Conservation (phyloP, 2,797 vertebrate genomes). For the Holocentrus rufus region DNA sequence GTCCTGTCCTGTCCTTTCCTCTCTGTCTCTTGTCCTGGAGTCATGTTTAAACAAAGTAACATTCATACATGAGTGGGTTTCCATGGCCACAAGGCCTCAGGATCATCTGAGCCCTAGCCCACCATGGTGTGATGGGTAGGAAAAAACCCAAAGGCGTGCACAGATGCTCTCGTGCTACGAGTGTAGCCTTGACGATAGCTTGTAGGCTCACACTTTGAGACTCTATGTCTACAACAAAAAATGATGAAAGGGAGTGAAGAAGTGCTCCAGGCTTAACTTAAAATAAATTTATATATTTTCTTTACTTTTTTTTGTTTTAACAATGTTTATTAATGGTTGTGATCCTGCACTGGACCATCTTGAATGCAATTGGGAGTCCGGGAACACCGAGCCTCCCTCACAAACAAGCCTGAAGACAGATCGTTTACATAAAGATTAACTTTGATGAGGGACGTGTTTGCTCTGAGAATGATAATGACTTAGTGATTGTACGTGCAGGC, state of each 20-base stretch:
- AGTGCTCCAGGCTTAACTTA: slow-evolving; percentile 69
- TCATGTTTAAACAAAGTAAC: slow-evolving; percentile 79
- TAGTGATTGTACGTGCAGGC: slow-evolving; percentile 44
- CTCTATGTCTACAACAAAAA: slow-evolving; percentile 53
- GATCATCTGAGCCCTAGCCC: slow-evolving; percentile 71
- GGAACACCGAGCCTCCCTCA: slow-evolving; percentile 37
- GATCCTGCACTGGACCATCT: slow-evolving; percentile 27
- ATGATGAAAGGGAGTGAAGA: slow-evolving; percentile 37
- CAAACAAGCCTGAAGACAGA: slow-evolving; percentile 59
- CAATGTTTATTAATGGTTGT: slow-evolving; percentile 57
- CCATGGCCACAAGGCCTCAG: slow-evolving; percentile 74
- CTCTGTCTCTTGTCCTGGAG: slow-evolving; percentile 66
- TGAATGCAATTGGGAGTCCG: slow-evolving; percentile 40
- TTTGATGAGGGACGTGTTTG: slow-evolving; percentile 59
- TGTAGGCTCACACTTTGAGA: slow-evolving; percentile 63
- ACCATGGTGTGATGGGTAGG: slow-evolving; percentile 73
- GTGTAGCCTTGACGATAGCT: slow-evolving; percentile 62
- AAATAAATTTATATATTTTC: slow-evolving; percentile 68
- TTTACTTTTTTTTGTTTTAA: slow-evolving; percentile 41
- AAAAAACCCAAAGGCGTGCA: slow-evolving; percentile 66
- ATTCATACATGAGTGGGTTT: slow-evolving; percentile 82
- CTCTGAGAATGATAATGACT: slow-evolving; percentile 65
- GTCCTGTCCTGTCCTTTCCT: slow-evolving; percentile 36
- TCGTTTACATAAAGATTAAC: slow-evolving; percentile 63
- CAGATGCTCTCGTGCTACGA: slow-evolving; percentile 78